These are phyloP conservation scores for Muraenolepis orangiensis DNA, from an alignment of 2,797 vertebrate genomes.

Conservation along the genomic window DNA sequence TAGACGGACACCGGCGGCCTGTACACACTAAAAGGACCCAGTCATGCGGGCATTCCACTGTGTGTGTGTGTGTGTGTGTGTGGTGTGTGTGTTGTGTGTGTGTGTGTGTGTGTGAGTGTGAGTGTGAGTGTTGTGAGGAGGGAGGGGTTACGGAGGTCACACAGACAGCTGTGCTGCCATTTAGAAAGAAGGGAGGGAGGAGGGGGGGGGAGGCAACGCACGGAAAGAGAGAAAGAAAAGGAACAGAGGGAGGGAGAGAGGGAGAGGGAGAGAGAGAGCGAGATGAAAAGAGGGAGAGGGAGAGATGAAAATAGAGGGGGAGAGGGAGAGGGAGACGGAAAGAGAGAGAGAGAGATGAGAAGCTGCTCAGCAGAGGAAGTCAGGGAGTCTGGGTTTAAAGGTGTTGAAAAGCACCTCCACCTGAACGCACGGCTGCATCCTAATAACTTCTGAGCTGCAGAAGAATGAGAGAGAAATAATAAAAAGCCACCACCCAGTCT, in stretches of 20 bases:
- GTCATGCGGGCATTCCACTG: constrained; percentile 33
- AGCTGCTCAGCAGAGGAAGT: constrained; percentile 26
- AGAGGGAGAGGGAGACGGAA: constrained; percentile 25
- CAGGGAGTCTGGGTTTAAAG: constrained; percentile 60
- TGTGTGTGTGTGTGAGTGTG: constrained; percentile 23
- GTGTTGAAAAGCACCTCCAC: constrained; percentile 67
- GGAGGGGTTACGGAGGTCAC: not conserved
- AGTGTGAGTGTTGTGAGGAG: not conserved
- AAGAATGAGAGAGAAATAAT: constrained; percentile 14
- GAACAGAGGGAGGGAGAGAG: constrained; percentile 28
- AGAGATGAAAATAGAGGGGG: constrained; percentile 27
- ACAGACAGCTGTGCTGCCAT: constrained; percentile 45
- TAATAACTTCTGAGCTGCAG: constrained; percentile 62
- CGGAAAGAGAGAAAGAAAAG: not conserved
- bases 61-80: constrained; percentile 26
- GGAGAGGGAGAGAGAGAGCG: constrained; percentile 22
- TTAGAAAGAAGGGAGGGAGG: constrained; percentile 23
- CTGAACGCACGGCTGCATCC: constrained; percentile 72
- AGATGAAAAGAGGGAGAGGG: constrained; percentile 28
- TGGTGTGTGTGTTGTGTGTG: constrained; percentile 13
- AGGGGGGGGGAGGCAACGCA: not conserved
- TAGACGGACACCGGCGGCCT: constrained; percentile 40
- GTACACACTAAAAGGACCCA: constrained; percentile 31
- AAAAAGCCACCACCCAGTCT: not conserved
- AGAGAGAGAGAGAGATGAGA: constrained; percentile 33